These are phyloP conservation scores for Illadopsis cleaveri DNA, from an alignment of 2,113 vertebrate species.

Conservation along the genomic window DNA sequence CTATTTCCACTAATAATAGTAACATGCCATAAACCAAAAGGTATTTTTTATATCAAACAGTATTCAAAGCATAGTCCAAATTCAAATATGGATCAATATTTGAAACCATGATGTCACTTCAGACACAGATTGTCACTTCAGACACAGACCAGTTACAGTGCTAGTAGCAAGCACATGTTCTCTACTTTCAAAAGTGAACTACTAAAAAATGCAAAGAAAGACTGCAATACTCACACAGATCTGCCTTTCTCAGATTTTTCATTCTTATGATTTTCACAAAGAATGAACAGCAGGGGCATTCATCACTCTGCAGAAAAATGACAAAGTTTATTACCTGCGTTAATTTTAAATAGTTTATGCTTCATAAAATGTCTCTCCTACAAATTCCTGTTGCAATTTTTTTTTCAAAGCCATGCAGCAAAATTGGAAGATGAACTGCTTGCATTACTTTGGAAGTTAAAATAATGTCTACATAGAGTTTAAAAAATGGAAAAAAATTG, in stretches of 20 bases:
- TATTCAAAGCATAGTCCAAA: not conserved
- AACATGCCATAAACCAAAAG: not conserved
- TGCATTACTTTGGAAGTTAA: not conserved
- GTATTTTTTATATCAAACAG: not conserved
- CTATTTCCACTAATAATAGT: not conserved
- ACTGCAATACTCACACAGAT: slow-evolving; percentile 18
- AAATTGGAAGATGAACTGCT: not conserved
- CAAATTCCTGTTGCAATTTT: not conserved
- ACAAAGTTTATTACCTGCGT: not conserved
- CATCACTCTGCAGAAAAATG: slow-evolving; percentile 25
- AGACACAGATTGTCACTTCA: not conserved
- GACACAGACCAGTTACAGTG: not conserved
- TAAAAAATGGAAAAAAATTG: not conserved
- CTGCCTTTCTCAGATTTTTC: slow-evolving; percentile 55
- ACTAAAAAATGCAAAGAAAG: not conserved
- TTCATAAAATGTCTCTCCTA: not conserved
- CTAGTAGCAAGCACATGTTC: not conserved
- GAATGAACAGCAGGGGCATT: slow-evolving; percentile 32
- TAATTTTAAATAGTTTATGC: not conserved
- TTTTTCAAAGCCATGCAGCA: not conserved
- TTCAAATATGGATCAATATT: not conserved
- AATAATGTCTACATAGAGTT: accelerated
- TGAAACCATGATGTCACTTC: not conserved
- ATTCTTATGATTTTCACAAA: slow-evolving; percentile 55
- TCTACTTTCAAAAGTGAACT: not conserved